Percentiles rank a stretch among this genome's conserved stretches.
phyloP scores from a whole-genome alignment of 2,113 vertebrate genomes.

The Aptenodytes patagonicus region DNA sequence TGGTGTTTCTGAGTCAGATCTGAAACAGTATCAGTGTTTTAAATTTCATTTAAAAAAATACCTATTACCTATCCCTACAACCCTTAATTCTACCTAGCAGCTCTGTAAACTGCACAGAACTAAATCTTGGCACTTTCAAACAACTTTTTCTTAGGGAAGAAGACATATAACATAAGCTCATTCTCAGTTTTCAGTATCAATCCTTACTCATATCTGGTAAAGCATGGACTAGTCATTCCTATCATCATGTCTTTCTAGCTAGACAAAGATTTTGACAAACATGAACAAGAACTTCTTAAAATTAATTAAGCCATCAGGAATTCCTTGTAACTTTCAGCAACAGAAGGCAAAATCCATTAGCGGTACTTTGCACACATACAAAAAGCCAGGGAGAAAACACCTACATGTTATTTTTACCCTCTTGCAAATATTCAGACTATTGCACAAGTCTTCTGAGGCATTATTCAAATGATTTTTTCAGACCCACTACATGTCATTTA shows the following conservation, averaged over 20 bases:
- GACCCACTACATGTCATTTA: background rate
- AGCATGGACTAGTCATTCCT: background rate
- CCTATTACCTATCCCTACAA: background rate
- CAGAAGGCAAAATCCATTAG: background rate
- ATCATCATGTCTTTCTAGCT: background rate
- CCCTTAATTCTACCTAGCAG: background rate
- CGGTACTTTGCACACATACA: background rate
- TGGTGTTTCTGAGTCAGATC: background rate
- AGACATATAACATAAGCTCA: background rate
- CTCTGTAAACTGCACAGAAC: background rate
- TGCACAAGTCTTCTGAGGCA: background rate
- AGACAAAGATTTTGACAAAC: background rate
- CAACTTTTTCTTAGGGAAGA: background rate
- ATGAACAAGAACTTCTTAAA: background rate
- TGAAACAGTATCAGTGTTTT: background rate
- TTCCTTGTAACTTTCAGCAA: background rate
- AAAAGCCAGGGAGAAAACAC: background rate
- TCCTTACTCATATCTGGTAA: background rate
- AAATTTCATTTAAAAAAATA: background rate
- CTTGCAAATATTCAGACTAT: background rate
- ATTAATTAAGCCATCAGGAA: background rate
- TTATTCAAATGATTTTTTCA: background rate
- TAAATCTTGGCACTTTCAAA: background rate
- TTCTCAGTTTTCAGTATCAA: background rate
- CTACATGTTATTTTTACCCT: background rate